A percentile compares a stretch with the other conserved stretches of the same genome.
phyloP scores from a whole-genome alignment of 2,888 invertebrate genomes.

The Lingula anatina region DNA sequence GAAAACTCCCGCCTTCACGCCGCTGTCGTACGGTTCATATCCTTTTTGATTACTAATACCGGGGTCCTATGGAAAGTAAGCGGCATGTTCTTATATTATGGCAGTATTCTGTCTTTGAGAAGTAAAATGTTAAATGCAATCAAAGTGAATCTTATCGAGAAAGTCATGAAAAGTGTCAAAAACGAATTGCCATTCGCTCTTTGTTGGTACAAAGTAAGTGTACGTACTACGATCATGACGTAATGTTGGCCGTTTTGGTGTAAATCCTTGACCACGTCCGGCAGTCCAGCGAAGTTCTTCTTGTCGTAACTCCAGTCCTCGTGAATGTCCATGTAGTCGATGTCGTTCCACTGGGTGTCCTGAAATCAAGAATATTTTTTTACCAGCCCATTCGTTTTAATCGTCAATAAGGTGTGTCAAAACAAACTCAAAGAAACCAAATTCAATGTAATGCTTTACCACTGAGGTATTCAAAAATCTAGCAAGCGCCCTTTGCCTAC shows the following conservation, averaged over 20 bases:
- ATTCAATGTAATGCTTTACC: too few species aligned
- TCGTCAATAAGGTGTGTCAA: too few species aligned
- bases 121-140: too few species aligned
- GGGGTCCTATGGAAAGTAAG: slow-evolving; percentile 63
- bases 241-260: slow-evolving; percentile 35
- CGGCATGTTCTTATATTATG: too few species aligned
- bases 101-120: too few species aligned
- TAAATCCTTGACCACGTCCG: slow-evolving; percentile 28
- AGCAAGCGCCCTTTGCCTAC: too few species aligned
- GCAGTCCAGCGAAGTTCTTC: slow-evolving; percentile 13
- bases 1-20: slow-evolving; percentile 68
- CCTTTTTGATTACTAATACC: slow-evolving; percentile 67
- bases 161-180: too few species aligned
- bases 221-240: slow-evolving; percentile 48
- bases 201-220: not conserved
- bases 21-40: slow-evolving; percentile 74
- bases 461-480: too few species aligned
- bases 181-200: too few species aligned
- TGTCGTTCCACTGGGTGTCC: slow-evolving; percentile 44
- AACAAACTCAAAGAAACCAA: too few species aligned
- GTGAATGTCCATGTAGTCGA: slow-evolving; percentile 34
- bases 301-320: slow-evolving; percentile 37
- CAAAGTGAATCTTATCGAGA: too few species aligned
- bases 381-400: too few species aligned
- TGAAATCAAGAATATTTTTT: slow-evolving; percentile 8